Percentiles rank a stretch among this genome's conserved stretches.
phyloP scores from a whole-genome alignment of 1,140 invertebrate genomes.

The Drosophila repletoides region DNA sequence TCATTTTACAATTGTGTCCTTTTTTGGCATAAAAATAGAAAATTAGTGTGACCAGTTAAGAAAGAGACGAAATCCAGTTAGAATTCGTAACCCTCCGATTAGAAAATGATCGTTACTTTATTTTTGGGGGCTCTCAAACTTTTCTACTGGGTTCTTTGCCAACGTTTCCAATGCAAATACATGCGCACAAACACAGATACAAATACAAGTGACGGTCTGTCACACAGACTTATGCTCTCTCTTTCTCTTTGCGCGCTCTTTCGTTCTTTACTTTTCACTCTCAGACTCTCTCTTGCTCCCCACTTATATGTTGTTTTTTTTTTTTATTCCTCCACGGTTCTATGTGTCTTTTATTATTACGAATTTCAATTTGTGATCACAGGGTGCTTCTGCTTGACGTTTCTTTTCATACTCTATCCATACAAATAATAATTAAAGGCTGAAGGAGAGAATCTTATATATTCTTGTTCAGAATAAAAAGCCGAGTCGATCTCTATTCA shows the following conservation, averaged over 20 bases:
- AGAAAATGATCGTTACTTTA: too few species aligned
- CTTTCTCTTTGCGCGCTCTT: conserved; percentile 28
- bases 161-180: conserved; percentile 51
- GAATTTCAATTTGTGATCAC: conserved; percentile 44
- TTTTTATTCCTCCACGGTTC: conserved; percentile 45
- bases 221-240: conserved; percentile 19
- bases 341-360: conserved; percentile 52
- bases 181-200: conserved; percentile 13
- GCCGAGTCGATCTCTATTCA: too few species aligned
- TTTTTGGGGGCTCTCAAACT: too few species aligned
- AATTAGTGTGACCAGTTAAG: conserved; percentile 5
- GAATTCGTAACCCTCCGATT: too few species aligned
- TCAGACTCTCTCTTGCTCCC: conserved; percentile 1
- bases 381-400: conserved; percentile 38
- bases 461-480: too few species aligned
- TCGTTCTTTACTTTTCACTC: conserved; percentile 26
- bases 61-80: conserved; percentile 13
- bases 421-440: too few species aligned
- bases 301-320: conserved; percentile 25
- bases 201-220: conserved; percentile 33
- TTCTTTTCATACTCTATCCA: too few species aligned
- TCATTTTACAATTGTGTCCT: conserved; percentile 3
- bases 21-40: conserved; percentile 36
- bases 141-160: too few species aligned
- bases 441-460: too few species aligned